Conservation (phyloP, 2,888 invertebrate species). For the Dryococelus australis region DNA sequence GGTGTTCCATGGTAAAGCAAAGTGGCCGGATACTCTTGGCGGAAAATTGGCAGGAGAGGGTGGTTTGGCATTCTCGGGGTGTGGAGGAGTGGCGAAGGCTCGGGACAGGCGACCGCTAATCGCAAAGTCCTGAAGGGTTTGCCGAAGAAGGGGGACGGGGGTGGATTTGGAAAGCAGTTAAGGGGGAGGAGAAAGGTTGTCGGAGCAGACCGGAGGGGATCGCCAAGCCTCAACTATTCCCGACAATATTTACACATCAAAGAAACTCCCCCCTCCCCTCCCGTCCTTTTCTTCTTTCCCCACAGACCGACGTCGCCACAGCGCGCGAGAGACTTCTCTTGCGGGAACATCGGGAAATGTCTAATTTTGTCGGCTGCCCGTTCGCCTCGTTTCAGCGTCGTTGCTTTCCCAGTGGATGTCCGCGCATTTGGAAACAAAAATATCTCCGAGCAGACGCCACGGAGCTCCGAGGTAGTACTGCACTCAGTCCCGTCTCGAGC, state of each 20-base stretch:
- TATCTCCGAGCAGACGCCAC: no score
- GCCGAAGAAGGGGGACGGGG: neutral
- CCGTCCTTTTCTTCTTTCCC: no score
- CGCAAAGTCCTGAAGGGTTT: neutral
- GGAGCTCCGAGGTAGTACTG: no score
- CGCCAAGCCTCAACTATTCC: neutral
- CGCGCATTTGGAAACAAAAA: no score
- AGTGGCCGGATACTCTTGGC: neutral
- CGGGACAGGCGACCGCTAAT: neutral
- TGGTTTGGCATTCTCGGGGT: neutral
- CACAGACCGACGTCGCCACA: neutral
- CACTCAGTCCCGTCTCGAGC: no score
- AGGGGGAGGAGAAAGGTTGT: no score
- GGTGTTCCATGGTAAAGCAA: neutral
- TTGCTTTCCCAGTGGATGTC: no score
- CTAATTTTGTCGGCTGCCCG: neutral
- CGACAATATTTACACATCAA: constrained; percentile 10
- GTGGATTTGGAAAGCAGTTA: neutral
- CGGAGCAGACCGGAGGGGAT: no score
- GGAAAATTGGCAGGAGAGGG: neutral
- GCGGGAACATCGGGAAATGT: neutral
- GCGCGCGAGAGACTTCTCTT: neutral
- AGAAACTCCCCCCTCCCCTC: neutral
- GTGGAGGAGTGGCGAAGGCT: neutral
- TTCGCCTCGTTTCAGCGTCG: no score